These are phyloP conservation scores for Panagrolaimus sp. DNA, from an alignment of 1,140 invertebrate genomes.

Conservation along the genomic window DNA sequence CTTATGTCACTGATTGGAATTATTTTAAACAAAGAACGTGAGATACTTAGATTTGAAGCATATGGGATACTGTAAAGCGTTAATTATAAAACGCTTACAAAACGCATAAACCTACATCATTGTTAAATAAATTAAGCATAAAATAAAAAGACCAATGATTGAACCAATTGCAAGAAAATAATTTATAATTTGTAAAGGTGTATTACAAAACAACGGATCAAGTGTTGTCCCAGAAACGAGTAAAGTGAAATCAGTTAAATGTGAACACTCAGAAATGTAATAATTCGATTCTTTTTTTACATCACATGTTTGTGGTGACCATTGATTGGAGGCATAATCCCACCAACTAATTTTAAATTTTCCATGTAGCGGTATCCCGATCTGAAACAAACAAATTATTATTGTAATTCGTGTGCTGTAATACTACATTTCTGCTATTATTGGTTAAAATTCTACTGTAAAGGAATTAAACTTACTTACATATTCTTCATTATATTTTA, in stretches of 20 bases:
- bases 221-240: neutral
- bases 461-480: neutral
- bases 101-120: neutral
- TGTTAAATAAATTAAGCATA: neutral
- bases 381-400: too few species aligned
- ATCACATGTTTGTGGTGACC: neutral
- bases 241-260: neutral
- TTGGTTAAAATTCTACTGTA: too few species aligned
- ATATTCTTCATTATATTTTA: neutral
- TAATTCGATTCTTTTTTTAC: slow-evolving; percentile 1
- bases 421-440: too few species aligned
- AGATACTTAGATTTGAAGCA: neutral
- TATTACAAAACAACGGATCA: neutral
- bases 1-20: neutral
- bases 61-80: neutral
- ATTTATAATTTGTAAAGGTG: neutral
- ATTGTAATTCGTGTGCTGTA: too few species aligned
- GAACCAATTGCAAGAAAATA: neutral
- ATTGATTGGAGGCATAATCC: neutral
- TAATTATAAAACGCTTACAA: neutral
- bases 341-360: neutral
- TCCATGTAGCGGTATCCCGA: neutral
- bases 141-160: neutral
- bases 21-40: neutral
- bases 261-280: slow-evolving; percentile 3